Evolutionary conservation across 2,888 invertebrate genomes (phyloP), one percentile per base, ranked within the genome.

Genomic region (Clunio marinus): DNA sequence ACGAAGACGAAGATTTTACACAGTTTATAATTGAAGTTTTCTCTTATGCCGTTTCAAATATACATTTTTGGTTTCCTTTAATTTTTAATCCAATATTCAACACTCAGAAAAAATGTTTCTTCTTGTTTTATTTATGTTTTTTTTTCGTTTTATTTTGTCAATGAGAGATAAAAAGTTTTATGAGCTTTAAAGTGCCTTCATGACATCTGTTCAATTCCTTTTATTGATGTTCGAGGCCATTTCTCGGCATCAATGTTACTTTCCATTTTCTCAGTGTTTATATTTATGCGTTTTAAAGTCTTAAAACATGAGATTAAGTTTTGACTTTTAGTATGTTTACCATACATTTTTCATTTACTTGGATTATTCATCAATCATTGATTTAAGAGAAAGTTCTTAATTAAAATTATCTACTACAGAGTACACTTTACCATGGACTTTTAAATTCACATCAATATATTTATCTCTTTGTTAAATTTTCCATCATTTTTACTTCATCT

Each of bases 371-470:
- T 17, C 28, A 58, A 59, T 59, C 17, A 20, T 17, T 59, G 27
- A 59, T 59, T 59, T 32, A 10, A 46, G 20, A 15, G 20, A 3
- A 1, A 17, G 15, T 13, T n/a, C 17, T 59, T 59, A 59, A 59
- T 32, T 59, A 32, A 32, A 20, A n/a, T 59, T 32, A 32, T 32
- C 10, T 15, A 41, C 51, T 51, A 51, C n/a, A n/a, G n/a, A n/a
- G n/a, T 51, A 51, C 51, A 51, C 20, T 51, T 51, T 22, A 22
- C 51, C 51, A 51, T 51, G 51, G 51, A 51, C 35, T 25, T 46
- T 55, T 65, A 65, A 65, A 65, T 65, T 65, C 63, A 65, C 63
- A 45, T 46, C 45, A 46, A 45, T 15, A 28, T 65, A 25, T 63
- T 27, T 46, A 37, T 24, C 22, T 51, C 51, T 41, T 41, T 41